Base-by-base conservation (phyloP, 2,888 invertebrate species). In the Chelonus formosanus region DNA sequence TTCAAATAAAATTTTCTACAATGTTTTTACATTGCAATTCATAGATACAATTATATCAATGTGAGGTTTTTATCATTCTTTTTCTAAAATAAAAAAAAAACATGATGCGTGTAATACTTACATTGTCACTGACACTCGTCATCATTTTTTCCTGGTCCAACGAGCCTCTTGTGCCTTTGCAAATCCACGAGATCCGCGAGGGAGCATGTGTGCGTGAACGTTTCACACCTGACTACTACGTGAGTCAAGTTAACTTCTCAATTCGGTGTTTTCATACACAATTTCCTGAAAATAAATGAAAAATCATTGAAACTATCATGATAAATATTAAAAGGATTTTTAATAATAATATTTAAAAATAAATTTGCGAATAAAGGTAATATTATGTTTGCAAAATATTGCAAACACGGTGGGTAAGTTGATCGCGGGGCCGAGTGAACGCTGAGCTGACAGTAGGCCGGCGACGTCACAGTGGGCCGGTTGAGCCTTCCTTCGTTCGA, bases 381-480 rank as follows among this genome's bases (percentile, higher is more conserved):
- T 61, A 44, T 32, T 44, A 52, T 34, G 43, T 47, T 58, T 50
- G 56, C 57, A 64, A 69, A 62, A 70, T 56, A 61, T 67, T 56
- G 66, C 59, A 68, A 64, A 68, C 76, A 80, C 77, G 79, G 82
- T 84, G 80, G 81, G 83, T 82, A 81, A 83, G 83, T 83, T 83
- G 83, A 82, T 81, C 80, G 85, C 84, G 84, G 84, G 83, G 83
- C 84, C 83, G 84, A 84, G 85, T 82, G 84, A 83, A 80, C 79
- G 81, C 79, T 80, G 84, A 80, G 83, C 85, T 85, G 85, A 85
- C 86, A 86, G 86, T 86, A 85, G 86, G 85, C 85, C 86, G 86
- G 85, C 86, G 85, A 86, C 86, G 85, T 85, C 85, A 85, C 85
- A 84, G 84, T 84, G 84, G 85, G 85, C 85, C 85, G 85, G 85